Conservation (phyloP, 2,113 vertebrate genomes). For the Indri indri region DNA sequence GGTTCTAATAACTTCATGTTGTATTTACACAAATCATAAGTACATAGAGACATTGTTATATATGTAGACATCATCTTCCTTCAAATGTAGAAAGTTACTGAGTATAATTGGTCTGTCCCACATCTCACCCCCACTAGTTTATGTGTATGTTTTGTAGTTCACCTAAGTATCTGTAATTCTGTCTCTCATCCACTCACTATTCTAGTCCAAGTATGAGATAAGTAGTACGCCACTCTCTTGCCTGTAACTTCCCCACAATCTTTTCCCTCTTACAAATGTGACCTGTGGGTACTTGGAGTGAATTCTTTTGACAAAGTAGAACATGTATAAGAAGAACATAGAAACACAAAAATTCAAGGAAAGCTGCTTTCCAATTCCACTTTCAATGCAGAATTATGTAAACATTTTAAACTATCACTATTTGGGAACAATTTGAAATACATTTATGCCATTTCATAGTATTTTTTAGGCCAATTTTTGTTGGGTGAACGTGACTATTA, state of each 20-base stretch:
- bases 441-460: not conserved
- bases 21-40: not conserved
- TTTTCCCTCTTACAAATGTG: not conserved
- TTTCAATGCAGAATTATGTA: not conserved
- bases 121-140: not conserved
- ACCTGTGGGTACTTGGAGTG: not conserved
- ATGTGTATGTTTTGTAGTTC: not conserved
- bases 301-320: not conserved
- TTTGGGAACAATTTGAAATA: not conserved
- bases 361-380: not conserved
- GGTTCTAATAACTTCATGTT: not conserved
- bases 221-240: not conserved
- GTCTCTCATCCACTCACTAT: not conserved
- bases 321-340: not conserved
- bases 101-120: not conserved
- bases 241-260: not conserved
- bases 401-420: not conserved
- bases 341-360: not conserved
- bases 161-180: not conserved
- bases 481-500: not conserved
- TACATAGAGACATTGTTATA: not conserved
- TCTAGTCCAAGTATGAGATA: not conserved
- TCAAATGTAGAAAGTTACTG: not conserved
- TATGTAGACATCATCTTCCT: not conserved
- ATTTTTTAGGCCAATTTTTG: not conserved